Base-by-base conservation (phyloP, 2,113 vertebrate genomes). In the Columba janthina region DNA sequence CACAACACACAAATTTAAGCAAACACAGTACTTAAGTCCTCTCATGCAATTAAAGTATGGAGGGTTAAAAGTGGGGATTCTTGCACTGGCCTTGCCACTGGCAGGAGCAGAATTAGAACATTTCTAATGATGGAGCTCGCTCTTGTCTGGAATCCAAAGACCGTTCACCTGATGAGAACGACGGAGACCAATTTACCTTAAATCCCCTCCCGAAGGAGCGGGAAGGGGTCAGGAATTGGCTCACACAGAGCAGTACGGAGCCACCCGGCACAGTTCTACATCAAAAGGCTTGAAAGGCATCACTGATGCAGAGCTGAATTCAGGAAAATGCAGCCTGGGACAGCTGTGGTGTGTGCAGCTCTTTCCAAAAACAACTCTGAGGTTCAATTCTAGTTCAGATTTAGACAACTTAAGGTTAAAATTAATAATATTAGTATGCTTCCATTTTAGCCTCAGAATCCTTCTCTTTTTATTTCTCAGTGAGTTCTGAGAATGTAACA, bases 171-270 rank as follows among this genome's bases (percentile, higher is more conserved):
- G 76, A 85, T 97, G 93, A 94, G 96, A 98, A 98, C 96, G 89
- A 98, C 98, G 98, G 97, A 96, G 95, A 96, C 95, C 95, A 98
- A 97, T 98, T 98, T 98, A 93, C 79, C 58, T 97, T 87, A 97
- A 97, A 97, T 69, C 88, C 3, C 11, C 8, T 7, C 14, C 28
- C 8, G 9, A 21, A 95, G 97, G 89, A 4, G 40, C 26, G 42
- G 58, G 53, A 81, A 70, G 6, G 64, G 75, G 74, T 91, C 66
- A 76, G 71, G 67, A 85, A 89, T 79, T 19, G 42, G 46, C 81
- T 94, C 34, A 77, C 36, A 79, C 95, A 78, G 82, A 95, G 93
- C 91, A 97, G 62, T 48, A 72, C 76, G 56, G 97, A 97, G 96
- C 94, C 88, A 93, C 91, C 95, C 50, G 29, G 97, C 91, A 58